Evolutionary conservation across 2,888 invertebrate genomes (phyloP), one percentile per base, ranked within the genome.

Genomic region (Byasa hedistus): DNA sequence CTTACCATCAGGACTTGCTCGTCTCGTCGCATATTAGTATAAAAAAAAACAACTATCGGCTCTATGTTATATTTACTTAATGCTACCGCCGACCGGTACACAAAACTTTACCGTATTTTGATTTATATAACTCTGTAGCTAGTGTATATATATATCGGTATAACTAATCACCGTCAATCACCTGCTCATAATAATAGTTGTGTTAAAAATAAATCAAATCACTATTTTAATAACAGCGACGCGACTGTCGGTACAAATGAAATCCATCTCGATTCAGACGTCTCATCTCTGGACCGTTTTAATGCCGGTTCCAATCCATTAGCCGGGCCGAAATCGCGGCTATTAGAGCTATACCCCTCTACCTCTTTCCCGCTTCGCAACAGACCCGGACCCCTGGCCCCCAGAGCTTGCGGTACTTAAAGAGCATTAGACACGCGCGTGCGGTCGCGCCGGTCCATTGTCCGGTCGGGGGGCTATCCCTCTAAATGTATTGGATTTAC

Each of bases 401-500:
- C 79, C 69, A 78, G 72, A 69, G 72, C 73, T 54, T 71, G 75
- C 73, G 71, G 78, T 78, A 79, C 84, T 85, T 84, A 82, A 79
- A 77, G 72, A 72, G 80, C 80, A 85, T 88, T 87, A 86, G 85
- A 82, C 82, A 78, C 85, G 87, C 88, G 85, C 84, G 87, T 87
- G 88, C 78, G 82, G 83, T 75, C 80, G 72, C 76, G 72, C 70
- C 74, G 81, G 76, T 80, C 83, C 78, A 80, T 81, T 82, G 80
- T 81, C 69, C 59, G 58, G 23, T 57, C 58, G 44, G 61, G 64
- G 57, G 51, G 61, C 59, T 39, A 57, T 59, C 36, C 52, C 52
- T 61, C 57, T 66, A 61, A 61, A 66, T 61, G 66, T 66, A 66
- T 61, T 66, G 61, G 61, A 61, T 64, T 62, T 68, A 69, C 70